A percentile compares a stretch with the other conserved stretches of the same genome.
These are phyloP conservation scores for Drosophila neonasuta DNA, from an alignment of 2,888 invertebrate genomes.

Conservation along the genomic window DNA sequence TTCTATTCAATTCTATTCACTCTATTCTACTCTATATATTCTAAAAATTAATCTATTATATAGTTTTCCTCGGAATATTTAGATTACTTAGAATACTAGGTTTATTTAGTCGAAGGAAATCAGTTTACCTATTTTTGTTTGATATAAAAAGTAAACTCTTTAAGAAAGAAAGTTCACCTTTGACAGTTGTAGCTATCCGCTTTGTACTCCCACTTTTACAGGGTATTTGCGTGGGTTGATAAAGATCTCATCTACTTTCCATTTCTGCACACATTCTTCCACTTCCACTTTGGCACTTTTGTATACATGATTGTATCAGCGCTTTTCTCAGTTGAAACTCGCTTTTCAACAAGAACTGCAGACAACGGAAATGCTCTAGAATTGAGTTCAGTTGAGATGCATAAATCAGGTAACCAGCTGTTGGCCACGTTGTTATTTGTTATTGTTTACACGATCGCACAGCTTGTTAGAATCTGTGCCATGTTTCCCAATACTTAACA, in stretches of 20 bases:
- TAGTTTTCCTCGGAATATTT: too few relatives aligned
- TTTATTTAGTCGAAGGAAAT: background rate
- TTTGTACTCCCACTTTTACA: background rate
- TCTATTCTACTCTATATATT: too few relatives aligned
- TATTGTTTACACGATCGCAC: conserved; percentile 30
- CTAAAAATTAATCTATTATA: too few relatives aligned
- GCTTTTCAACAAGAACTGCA: background rate
- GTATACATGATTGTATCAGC: background rate
- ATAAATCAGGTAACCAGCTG: conserved; percentile 73
- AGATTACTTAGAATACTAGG: too few relatives aligned
- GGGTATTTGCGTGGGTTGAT: conserved; percentile 5
- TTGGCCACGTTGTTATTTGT: conserved; percentile 34
- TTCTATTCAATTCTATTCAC: too few relatives aligned
- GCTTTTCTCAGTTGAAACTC: background rate
- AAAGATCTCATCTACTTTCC: conserved; percentile 11
- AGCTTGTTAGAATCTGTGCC: conserved; percentile 42
- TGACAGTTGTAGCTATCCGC: background rate
- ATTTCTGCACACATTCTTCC: conserved; percentile 15
- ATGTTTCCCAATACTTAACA: conserved; percentile 37
- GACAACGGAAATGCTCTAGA: conserved; percentile 59
- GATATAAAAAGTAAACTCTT: background rate
- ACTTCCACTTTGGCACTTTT: background rate
- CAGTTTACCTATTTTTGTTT: background rate
- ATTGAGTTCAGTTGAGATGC: conserved; percentile 40
- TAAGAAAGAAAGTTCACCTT: background rate